phyloP scores from a whole-genome alignment of 2,888 invertebrate species.

The Pherbina coryleti region DNA sequence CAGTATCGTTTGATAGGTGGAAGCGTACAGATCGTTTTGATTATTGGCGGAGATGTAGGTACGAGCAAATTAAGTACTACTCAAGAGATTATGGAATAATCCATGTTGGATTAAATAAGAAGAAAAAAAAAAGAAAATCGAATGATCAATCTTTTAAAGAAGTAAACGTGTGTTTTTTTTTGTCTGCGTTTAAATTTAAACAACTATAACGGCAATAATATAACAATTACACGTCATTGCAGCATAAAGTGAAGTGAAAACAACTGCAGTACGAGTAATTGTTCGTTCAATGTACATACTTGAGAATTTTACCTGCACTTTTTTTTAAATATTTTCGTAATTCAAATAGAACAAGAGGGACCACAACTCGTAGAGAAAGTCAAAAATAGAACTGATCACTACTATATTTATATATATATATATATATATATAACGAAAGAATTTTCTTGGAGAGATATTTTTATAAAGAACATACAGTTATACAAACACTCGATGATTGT shows the following conservation, averaged over 20 bases:
- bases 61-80: background rate
- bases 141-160: background rate
- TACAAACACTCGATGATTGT: background rate
- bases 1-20: conserved; percentile 21
- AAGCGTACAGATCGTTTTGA: conserved; percentile 20
- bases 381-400: conserved; percentile 37
- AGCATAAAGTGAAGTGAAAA: background rate
- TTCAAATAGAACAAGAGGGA: conserved; percentile 11
- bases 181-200: background rate
- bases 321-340: conserved; percentile 22
- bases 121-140: background rate
- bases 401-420: conserved; percentile 20
- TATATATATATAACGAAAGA: conserved; percentile 16
- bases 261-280: background rate
- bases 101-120: background rate
- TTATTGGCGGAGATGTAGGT: conserved; percentile 17
- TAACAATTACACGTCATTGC: background rate
- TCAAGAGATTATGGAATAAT: background rate
- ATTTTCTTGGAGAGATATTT: conserved; percentile 37
- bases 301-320: background rate
- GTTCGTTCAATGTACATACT: background rate
- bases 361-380: background rate
- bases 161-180: background rate
- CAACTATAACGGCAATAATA: background rate
- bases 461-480: conserved; percentile 13